These are phyloP conservation scores for Idaea dimidiata DNA, from an alignment of 2,888 invertebrate genomes.

Conservation along the genomic window DNA sequence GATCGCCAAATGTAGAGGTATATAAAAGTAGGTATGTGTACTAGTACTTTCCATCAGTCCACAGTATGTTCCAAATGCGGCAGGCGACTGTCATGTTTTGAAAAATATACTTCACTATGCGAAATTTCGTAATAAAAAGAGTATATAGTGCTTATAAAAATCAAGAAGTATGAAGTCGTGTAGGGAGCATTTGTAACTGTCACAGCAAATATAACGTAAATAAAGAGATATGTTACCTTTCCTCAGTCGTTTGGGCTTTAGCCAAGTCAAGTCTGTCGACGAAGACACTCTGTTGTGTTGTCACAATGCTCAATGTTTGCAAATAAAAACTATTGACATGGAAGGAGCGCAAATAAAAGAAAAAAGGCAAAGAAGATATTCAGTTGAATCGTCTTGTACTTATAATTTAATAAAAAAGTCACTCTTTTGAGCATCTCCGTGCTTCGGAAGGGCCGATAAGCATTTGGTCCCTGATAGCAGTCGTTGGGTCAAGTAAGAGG, in stretches of 20 bases:
- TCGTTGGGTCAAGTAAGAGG: too few species aligned
- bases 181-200: slow-evolving; percentile 54
- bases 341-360: slow-evolving; percentile 28
- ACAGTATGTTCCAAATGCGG: neutral
- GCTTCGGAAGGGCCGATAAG: too few species aligned
- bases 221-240: slow-evolving; percentile 66
- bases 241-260: slow-evolving; percentile 63
- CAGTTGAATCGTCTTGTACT: neutral
- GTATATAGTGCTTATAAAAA: slow-evolving; percentile 22
- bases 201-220: slow-evolving; percentile 60
- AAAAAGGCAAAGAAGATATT: neutral
- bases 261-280: slow-evolving; percentile 64
- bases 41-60: neutral
- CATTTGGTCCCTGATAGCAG: too few species aligned
- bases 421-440: too few species aligned
- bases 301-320: slow-evolving; percentile 50
- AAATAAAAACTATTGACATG: slow-evolving; percentile 43
- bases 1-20: slow-evolving; percentile 12
- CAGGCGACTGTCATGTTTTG: slow-evolving; percentile 7
- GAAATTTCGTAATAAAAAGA: slow-evolving; percentile 27
- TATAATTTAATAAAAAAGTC: too few species aligned
- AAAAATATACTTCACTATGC: slow-evolving; percentile 29
- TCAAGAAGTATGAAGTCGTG: slow-evolving; percentile 30
- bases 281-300: slow-evolving; percentile 53
- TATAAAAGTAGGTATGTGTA: slow-evolving; percentile 1